Base-by-base conservation (phyloP, 2,888 invertebrate genomes). In the Epistrophella euchroma region DNA sequence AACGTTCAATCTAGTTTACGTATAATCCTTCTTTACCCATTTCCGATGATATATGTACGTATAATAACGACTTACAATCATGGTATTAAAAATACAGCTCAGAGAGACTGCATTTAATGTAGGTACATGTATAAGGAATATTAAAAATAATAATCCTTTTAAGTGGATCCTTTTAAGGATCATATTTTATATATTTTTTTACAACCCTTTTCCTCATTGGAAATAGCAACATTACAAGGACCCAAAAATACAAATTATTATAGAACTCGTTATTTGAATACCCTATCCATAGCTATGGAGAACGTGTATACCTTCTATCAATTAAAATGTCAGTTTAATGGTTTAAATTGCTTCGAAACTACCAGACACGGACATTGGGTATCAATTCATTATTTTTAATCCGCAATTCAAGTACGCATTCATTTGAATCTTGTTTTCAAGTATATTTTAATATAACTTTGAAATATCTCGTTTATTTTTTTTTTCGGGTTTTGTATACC, bases 381-480 rank as follows among this genome's bases (percentile, higher is more conserved):
- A 83, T 70, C 74, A 79, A 83, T 83, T 78, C 55, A 79, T 60
- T 52, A 52, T 28, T 74, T 79, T 68, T 84, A 79, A 84, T 84
- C 79, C 70, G 11, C 45, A 64, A 68, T 62, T 81, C 47, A 40
- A 64, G 60, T 81, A 64, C 75, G 40, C 70, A 75, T 73, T 73
- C 25, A 58, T 58, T 73, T 64, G 32, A 52, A 47, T 72, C n/a
- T 58, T 25, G 40, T 32, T 64, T 64, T 75, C 15, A 55, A 35
- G 45, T 52, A 62, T 4, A 43, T 40, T 15, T 32, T 40, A 35
- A 1, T 22, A 22, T n/a, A 40, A 7, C 15, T 60, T 28, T 35
- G 13, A 25, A 40, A 47, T 70, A 32, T 40, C 35, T 11, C 28
- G 45, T 66, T 19, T 6, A 15, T 1, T 2, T 50, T 4, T 37